A percentile compares a stretch with the other conserved stretches of the same genome.
Evolutionary conservation across 2,888 invertebrate genomes (phyloP).

Genomic region (Xestia xanthographa): DNA sequence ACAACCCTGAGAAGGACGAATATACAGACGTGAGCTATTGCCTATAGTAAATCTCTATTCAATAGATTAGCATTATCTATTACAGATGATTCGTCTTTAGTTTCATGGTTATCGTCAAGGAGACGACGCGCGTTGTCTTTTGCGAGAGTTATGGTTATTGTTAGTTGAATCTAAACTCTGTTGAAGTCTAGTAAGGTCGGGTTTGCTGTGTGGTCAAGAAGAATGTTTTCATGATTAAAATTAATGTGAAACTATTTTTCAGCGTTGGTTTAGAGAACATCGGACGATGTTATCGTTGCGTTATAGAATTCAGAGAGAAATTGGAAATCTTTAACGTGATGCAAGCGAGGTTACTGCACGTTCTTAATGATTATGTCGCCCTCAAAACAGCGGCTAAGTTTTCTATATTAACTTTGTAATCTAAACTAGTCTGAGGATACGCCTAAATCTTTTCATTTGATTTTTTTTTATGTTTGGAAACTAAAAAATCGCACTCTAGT

Average conservation of each 20-base stretch:
- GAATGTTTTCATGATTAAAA: conserved; percentile 18
- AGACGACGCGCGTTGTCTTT: conserved; percentile 17
- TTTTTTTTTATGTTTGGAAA: background rate
- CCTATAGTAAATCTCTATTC: conserved; percentile 31
- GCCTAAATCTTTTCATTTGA: too few relatives aligned
- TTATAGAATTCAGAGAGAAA: conserved; percentile 21
- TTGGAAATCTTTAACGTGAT: background rate
- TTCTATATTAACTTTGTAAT: background rate
- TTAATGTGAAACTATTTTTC: conserved; percentile 17
- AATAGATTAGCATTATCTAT: conserved; percentile 45
- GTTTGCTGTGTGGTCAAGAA: background rate
- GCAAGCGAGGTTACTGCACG: background rate
- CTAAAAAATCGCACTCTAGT: background rate
- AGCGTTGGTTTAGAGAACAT: conserved; percentile 15
- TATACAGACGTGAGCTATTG: conserved; percentile 22
- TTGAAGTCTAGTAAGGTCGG: background rate
- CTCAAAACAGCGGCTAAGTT: background rate
- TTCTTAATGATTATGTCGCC: background rate
- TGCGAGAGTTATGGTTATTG: background rate
- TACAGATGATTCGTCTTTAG: conserved; percentile 30
- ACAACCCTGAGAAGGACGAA: conserved; percentile 46
- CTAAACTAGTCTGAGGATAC: background rate
- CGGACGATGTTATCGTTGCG: background rate
- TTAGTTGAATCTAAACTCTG: conserved; percentile 8
- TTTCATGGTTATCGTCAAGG: conserved; percentile 32